These are phyloP conservation scores for Panonychus citri DNA, from an alignment of 1,140 invertebrate species.

Conservation along the genomic window DNA sequence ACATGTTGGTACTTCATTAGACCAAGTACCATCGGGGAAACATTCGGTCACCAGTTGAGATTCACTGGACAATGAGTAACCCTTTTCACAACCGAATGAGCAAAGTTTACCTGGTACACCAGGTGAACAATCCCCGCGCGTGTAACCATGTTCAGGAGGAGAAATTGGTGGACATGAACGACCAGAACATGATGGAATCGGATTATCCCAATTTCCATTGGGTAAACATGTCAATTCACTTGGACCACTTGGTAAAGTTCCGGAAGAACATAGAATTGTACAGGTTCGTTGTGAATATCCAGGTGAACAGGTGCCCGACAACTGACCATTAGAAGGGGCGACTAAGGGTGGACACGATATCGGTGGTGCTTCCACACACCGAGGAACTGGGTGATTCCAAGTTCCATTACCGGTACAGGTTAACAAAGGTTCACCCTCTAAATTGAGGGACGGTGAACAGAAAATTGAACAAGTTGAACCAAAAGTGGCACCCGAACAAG, in stretches of 20 bases:
- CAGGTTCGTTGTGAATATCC: background rate
- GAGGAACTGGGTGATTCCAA: slow-evolving; percentile 4
- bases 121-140: background rate
- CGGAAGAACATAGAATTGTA: background rate
- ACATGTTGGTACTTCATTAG: background rate
- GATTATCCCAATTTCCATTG: background rate
- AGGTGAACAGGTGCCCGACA: background rate
- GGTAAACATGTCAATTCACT: background rate
- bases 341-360: background rate
- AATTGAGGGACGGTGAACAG: slow-evolving; percentile 5
- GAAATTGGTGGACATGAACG: background rate
- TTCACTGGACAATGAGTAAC: slow-evolving; percentile 1
- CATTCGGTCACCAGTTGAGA: background rate
- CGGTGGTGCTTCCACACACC: background rate
- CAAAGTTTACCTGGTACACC: slow-evolving; percentile 4
- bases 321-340: background rate
- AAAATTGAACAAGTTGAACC: slow-evolving; percentile 6
- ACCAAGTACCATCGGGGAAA: background rate
- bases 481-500: background rate
- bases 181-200: background rate
- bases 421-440: slow-evolving; percentile 1
- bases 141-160: background rate
- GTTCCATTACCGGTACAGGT: slow-evolving; percentile 1
- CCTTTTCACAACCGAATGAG: slow-evolving; percentile 7
- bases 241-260: background rate